phyloP scores from a whole-genome alignment of 2,888 invertebrate species.

The Leptopilina myrica region DNA sequence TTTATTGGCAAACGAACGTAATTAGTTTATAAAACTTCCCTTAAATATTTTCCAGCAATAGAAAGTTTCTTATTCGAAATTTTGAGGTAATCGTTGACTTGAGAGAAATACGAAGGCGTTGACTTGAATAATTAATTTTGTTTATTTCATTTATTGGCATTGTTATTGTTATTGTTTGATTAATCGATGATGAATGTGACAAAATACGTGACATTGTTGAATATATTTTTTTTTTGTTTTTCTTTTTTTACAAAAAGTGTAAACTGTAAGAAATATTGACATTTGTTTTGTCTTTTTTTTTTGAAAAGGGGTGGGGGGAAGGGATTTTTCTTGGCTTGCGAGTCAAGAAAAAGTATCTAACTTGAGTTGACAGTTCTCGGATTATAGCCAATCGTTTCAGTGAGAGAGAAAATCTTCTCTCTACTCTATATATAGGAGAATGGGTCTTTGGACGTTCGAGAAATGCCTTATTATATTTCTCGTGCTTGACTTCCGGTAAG shows the following conservation, averaged over 20 bases:
- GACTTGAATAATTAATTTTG: too few relatives aligned
- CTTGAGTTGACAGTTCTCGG: slow-evolving; percentile 31
- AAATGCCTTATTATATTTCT: slow-evolving; percentile 35
- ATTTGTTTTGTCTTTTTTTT: background rate
- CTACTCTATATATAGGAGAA: background rate
- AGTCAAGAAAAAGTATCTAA: slow-evolving; percentile 21
- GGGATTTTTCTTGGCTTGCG: background rate
- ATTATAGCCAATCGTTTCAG: slow-evolving; percentile 35
- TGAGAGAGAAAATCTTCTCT: slow-evolving; percentile 38
- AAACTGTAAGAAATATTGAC: slow-evolving; percentile 11
- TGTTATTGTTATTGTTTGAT: background rate
- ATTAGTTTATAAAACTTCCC: too few relatives aligned
- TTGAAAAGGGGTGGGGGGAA: too few relatives aligned
- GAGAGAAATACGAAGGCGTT: too few relatives aligned
- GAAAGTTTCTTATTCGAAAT: too few relatives aligned
- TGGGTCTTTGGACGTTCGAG: background rate
- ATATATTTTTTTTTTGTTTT: too few relatives aligned
- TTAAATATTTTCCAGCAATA: too few relatives aligned
- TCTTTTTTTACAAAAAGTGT: background rate
- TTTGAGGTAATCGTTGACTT: too few relatives aligned
- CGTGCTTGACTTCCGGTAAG: slow-evolving; percentile 41
- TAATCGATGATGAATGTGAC: too few relatives aligned
- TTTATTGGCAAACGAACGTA: too few relatives aligned
- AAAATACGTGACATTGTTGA: too few relatives aligned
- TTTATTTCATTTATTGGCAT: background rate